Evolutionary conservation across 2,888 invertebrate species (phyloP).

Genomic region (Lithophane socia): DNA sequence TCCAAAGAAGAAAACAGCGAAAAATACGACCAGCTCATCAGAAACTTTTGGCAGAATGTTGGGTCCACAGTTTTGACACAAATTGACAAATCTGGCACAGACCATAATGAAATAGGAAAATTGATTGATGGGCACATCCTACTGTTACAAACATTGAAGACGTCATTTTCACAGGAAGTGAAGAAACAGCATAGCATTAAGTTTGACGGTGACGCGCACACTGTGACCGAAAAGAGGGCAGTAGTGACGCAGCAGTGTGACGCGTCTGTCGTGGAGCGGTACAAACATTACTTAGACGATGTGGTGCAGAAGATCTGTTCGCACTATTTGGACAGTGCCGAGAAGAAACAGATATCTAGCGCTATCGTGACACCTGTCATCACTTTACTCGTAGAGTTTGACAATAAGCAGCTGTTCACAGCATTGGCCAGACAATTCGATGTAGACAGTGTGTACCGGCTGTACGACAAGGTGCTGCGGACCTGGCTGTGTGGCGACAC

Average conservation of each 20-base stretch:
- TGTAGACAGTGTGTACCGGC: slow-evolving; percentile 65
- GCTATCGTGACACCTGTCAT: slow-evolving; percentile 88
- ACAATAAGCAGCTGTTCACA: slow-evolving; percentile 88
- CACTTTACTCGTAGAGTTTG: slow-evolving; percentile 90
- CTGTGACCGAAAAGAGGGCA: not conserved
- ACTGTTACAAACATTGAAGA: slow-evolving; percentile 76
- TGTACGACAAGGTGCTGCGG: slow-evolving; percentile 82
- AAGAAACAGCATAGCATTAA: slow-evolving; percentile 76
- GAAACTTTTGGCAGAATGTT: slow-evolving; percentile 85
- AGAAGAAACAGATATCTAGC: slow-evolving; percentile 79
- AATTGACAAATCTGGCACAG: slow-evolving; percentile 80
- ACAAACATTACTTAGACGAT: slow-evolving; percentile 83
- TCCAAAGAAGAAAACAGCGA: slow-evolving; percentile 69
- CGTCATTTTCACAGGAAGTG: slow-evolving; percentile 68
- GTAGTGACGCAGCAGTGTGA: slow-evolving; percentile 58
- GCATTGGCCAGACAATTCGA: slow-evolving; percentile 81
- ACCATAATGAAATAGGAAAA: slow-evolving; percentile 81
- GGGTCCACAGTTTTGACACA: slow-evolving; percentile 75
- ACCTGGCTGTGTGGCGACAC: slow-evolving; percentile 88
- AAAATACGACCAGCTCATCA: slow-evolving; percentile 77
- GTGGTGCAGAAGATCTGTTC: slow-evolving; percentile 86
- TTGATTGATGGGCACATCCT: slow-evolving; percentile 82
- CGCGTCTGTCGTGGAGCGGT: slow-evolving; percentile 72
- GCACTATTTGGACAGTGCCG: slow-evolving; percentile 90
- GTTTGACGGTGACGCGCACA: slow-evolving; percentile 72